Evolutionary conservation across 2,113 vertebrate genomes (phyloP), one percentile per base, ranked within the genome.

Genomic region (Stegastes partitus): DNA sequence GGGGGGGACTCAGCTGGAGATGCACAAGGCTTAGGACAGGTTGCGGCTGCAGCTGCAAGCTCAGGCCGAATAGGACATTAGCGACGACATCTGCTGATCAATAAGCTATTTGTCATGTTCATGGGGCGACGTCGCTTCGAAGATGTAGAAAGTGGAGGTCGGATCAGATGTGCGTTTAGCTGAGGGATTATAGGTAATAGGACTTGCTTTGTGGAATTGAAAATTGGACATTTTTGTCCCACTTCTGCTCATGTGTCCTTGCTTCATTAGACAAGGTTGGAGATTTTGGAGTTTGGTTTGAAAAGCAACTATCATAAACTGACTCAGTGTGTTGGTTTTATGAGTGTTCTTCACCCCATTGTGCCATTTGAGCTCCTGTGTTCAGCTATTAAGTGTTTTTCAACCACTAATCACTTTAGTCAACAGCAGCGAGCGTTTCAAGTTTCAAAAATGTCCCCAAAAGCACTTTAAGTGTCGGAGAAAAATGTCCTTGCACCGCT

Each of bases 71-170:
- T n/a, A 61, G 77, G 50, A 86, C 81, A 86, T 89, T 87, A 84
- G 78, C 62, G 2, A 12, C 18, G 73, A 85, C 91, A 90, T 91
- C 89, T 91, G 88, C 87, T 87, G 79, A 90, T 91, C 90, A 88
- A 91, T 92, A 90, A 87, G 74, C 87, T 82, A 84, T 91, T 91
- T 83, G 85, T 91, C 86, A 91, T 81, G 77, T 88, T 87, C 72
- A 75, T 68, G 56, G 66, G 84, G 79, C 67, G 62, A 44, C 1
- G 26, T 70, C 0, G 53, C 72, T 61, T 19, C 1, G 0, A 58
- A 59, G 56, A 25, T 11, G 0, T 42, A 25, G 47, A 82, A 56
- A 68, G 68, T 18, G 57, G 67, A 68, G 84, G 81, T 85, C 58
- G 61, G 76, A 53, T 81, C 74, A 74, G 68, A 81, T 82, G 68